Evolutionary conservation across 2,113 vertebrate genomes (phyloP).

Genomic region (Lepisosteus oculatus): DNA sequence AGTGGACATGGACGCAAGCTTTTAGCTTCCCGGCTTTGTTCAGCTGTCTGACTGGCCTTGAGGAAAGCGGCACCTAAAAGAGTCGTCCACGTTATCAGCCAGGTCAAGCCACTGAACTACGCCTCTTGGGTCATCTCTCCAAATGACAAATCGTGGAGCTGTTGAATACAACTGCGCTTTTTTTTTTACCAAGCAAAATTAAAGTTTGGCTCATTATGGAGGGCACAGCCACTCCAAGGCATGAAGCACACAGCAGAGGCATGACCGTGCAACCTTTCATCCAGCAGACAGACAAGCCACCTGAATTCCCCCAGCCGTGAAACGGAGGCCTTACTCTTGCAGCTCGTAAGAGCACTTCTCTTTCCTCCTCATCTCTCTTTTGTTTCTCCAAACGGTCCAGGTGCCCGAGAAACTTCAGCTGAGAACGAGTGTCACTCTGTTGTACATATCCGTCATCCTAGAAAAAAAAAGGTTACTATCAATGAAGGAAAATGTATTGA

Average conservation of each 20-base stretch:
- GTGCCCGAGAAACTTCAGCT: slow-evolving; percentile 88
- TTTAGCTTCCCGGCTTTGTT: slow-evolving; percentile 45
- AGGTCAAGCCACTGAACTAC: neutral
- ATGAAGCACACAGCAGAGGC: too few relatives aligned
- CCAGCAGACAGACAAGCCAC: too few relatives aligned
- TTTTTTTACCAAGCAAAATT: neutral
- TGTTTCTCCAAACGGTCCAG: slow-evolving; percentile 81
- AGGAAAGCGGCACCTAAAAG: slow-evolving; percentile 64
- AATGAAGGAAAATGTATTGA: neutral
- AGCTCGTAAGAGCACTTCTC: slow-evolving; percentile 75
- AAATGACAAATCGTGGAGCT: neutral
- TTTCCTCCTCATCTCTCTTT: slow-evolving; percentile 78
- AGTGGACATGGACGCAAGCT: slow-evolving; percentile 1
- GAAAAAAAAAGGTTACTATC: slow-evolving; percentile 4
- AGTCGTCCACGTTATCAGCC: slow-evolving; percentile 73
- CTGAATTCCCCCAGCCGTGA: neutral
- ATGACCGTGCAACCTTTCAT: too few relatives aligned
- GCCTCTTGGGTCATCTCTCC: neutral
- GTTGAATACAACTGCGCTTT: neutral
- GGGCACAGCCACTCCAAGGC: too few relatives aligned
- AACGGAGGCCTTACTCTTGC: slow-evolving; percentile 67
- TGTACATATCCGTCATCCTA: slow-evolving; percentile 73
- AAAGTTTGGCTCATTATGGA: neutral
- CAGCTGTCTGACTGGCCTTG: slow-evolving; percentile 57
- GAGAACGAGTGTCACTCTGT: slow-evolving; percentile 78